phyloP scores from a whole-genome alignment of 2,888 invertebrate species.

The Erebia epiphron region DNA sequence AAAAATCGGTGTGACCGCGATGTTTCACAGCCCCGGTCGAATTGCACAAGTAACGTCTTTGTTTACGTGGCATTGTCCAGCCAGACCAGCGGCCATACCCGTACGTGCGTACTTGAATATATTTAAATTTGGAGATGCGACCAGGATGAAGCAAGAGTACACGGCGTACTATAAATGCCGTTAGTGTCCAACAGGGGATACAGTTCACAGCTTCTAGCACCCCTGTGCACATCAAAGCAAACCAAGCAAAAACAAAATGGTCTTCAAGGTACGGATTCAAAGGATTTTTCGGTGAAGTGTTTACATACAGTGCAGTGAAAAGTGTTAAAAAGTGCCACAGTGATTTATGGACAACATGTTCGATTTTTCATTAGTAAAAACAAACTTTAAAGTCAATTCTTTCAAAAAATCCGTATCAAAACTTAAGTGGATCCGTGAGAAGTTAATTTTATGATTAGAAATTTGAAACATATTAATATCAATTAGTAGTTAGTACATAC shows the following conservation, averaged over 20 bases:
- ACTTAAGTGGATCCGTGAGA: not conserved
- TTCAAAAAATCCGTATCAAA: not conserved
- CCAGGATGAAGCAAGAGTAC: slow-evolving; percentile 76
- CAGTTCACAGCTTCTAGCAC: slow-evolving; percentile 71
- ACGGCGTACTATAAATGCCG: slow-evolving; percentile 70
- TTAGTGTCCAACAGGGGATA: slow-evolving; percentile 63
- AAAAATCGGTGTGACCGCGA: slow-evolving; percentile 69
- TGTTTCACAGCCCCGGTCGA: slow-evolving; percentile 63
- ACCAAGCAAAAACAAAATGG: slow-evolving; percentile 63
- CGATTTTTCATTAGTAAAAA: not conserved
- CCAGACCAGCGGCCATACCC: slow-evolving; percentile 59
- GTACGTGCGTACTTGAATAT: slow-evolving; percentile 83
- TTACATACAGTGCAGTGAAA: slow-evolving; percentile 43
- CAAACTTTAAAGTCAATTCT: not conserved
- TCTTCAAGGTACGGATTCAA: slow-evolving; percentile 71
- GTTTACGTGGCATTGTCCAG: slow-evolving; percentile 78
- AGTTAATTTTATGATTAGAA: not conserved
- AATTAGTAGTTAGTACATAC: not conserved
- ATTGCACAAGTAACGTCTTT: slow-evolving; percentile 76
- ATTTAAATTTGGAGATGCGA: slow-evolving; percentile 82
- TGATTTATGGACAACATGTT: not conserved
- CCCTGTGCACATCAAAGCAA: slow-evolving; percentile 66
- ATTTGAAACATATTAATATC: not conserved
- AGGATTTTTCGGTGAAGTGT: slow-evolving; percentile 55
- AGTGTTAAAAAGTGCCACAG: slow-evolving; percentile 40